Evolutionary conservation across 2,888 invertebrate species (phyloP), one percentile per base, ranked within the genome.

Genomic region (Dimorphilus gyrociliatus): DNA sequence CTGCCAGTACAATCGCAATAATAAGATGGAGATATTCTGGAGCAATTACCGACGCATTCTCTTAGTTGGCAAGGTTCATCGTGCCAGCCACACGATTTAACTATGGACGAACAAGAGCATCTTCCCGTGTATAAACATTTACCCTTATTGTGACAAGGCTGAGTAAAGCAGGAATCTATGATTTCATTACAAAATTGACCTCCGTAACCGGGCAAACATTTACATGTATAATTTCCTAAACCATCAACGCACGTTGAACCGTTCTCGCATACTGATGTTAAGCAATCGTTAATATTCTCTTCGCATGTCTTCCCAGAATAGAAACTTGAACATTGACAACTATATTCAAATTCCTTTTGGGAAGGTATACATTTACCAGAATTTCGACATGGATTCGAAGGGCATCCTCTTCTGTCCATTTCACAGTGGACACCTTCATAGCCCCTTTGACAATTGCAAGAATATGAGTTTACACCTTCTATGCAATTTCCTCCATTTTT

Each of bases 331-430:
- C 35, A 35, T 16, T 32, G 29, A 18, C 35, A 35, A 18, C 28
- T 21, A 30, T 42, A 50, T 1, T n/a, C n/a, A n/a, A 18, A 33
- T 7, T 35, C 44, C 12, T 32, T 38, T 6, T 16, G 10, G 14
- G 32, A 25, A 21, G 39, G 36, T 7, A 38, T 25, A 58, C 88
- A 90, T 23, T 75, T 76, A 16, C 85, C 90, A 0, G 81, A 81
- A 52, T 88, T 86, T 38, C 80, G 71, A 59, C 90, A 90, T 0
- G 88, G 88, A 63, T 84, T 85, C 50, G 81, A 81, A 63, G 81
- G 79, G 58, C 90, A 92, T 2, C 36, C 34, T 16, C 36, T 14
- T 5, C 25, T 14, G 16, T 36, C 35, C 13, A 25, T 14, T 16
- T 32, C 26, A 17, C 38, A 35, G 7, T 15, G 16, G 3, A 10